Evolutionary conservation across 2,797 vertebrate genomes (phyloP).

Genomic region (Pitangus sulphuratus): DNA sequence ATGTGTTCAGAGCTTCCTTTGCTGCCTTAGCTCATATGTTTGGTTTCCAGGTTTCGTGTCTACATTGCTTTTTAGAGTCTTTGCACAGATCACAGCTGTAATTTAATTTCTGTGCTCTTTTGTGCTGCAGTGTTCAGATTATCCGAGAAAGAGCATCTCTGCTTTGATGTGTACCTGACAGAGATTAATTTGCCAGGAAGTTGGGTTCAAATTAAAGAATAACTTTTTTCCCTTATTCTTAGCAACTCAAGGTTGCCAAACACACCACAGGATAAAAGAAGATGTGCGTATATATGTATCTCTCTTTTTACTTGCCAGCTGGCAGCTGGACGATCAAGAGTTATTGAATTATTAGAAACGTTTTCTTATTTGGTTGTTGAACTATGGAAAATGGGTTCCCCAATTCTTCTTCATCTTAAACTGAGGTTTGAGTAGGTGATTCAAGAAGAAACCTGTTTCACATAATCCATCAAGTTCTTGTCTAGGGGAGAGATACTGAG

Average conservation of each 20-base stretch:
- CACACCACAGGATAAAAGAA: background rate
- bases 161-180: background rate
- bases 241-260: background rate
- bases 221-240: background rate
- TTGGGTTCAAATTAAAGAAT: background rate
- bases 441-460: background rate
- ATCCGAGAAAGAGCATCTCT: background rate
- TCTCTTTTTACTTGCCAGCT: background rate
- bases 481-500: background rate
- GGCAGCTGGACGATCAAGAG: background rate
- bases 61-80: background rate
- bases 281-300: background rate
- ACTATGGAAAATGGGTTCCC: background rate
- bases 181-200: background rate
- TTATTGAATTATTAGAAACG: background rate
- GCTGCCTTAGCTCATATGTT: background rate
- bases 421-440: background rate
- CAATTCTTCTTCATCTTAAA: background rate
- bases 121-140: background rate
- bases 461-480: background rate
- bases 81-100: background rate
- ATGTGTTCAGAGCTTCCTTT: conserved; percentile 5
- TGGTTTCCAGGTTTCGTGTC: background rate
- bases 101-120: background rate
- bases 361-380: background rate